Base-by-base conservation (phyloP, 1,140 invertebrate genomes). In the Rhyzopertha dominica region DNA sequence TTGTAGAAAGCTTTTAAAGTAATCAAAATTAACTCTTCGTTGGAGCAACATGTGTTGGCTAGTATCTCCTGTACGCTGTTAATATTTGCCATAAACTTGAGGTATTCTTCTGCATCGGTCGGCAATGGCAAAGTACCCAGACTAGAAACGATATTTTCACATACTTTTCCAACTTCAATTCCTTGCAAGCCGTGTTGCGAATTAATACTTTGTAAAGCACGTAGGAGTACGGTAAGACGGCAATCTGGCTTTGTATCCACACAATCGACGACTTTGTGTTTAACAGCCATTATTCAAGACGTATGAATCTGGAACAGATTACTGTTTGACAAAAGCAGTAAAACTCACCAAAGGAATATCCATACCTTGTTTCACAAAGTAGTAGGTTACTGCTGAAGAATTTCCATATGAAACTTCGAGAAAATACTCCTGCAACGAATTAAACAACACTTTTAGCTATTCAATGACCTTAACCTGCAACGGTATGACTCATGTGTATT, bases 81-180 rank as follows among this genome's bases (percentile, higher is more conserved):
- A 12, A 73, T 68, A 19, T 70, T 61, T 10, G 65, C 62, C 37
- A 71, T 71, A 34, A 70, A 71, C 13, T 49, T 53, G 36, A 51
- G 54, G 45, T 65, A 65, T 5, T 52, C 48, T 3, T 25, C 28
- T 4, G 57, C 30, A 13, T 59, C 51, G 8, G 39, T 58, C n/a
- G 65, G 65, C 12, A 64, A 51, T 5, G 49, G 34, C 4, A 65
- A 47, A 14, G 46, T 52, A 9, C 65, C 63, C 31, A 65, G 51
- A 24, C 53, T 51, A 7, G 23, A 45, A 1, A 67, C 63, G 19
- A 67, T 59, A 16, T 44, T 41, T 20, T 45, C 48, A 29, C 58
- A 63, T 26, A 56, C 24, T 22, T 55, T 56, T 22, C 18, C 19
- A n/a, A 49, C 19, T 8, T 53, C 50, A 17, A 23, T 13, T 14